These are phyloP conservation scores for Stenurella melanura DNA, from an alignment of 2,888 invertebrate species.

Conservation along the genomic window DNA sequence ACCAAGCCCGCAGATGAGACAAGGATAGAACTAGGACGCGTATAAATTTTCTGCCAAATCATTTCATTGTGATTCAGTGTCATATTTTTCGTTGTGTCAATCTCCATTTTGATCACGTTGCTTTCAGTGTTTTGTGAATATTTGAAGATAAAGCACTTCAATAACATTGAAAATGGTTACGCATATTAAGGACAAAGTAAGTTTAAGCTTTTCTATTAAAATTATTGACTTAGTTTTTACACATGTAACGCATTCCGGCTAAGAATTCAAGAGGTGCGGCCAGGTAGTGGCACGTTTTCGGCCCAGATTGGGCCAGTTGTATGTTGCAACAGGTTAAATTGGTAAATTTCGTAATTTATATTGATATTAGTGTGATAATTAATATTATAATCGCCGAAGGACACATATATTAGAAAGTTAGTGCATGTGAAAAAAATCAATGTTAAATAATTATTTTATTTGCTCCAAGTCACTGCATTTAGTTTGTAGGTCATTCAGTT, in stretches of 20 bases:
- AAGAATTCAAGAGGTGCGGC: constrained; percentile 21
- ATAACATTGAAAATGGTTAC: constrained; percentile 69
- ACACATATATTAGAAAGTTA: constrained; percentile 10
- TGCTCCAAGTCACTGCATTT: neutral
- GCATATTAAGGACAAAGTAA: constrained; percentile 75
- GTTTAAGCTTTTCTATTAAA: constrained; percentile 33
- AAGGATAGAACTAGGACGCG: constrained; percentile 32
- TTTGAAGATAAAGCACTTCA: constrained; percentile 26
- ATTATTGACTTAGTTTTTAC: neutral
- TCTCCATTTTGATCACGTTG: constrained; percentile 41
- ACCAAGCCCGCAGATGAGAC: neutral
- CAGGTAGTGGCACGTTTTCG: constrained; percentile 15
- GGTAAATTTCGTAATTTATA: neutral
- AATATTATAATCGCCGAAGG: neutral
- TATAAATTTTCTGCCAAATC: constrained; percentile 41
- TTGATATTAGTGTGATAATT: neutral
- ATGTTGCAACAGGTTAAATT: neutral
- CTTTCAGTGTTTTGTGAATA: constrained; percentile 43
- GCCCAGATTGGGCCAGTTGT: neutral
- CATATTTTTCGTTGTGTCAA: constrained; percentile 42
- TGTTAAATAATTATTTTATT: constrained; percentile 6
- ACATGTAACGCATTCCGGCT: constrained; percentile 11
- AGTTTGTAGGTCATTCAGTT: neutral
- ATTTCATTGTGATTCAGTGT: constrained; percentile 44
- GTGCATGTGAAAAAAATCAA: neutral